Conservation (phyloP, 2,113 vertebrate genomes). For the Percopsis transmontana region DNA sequence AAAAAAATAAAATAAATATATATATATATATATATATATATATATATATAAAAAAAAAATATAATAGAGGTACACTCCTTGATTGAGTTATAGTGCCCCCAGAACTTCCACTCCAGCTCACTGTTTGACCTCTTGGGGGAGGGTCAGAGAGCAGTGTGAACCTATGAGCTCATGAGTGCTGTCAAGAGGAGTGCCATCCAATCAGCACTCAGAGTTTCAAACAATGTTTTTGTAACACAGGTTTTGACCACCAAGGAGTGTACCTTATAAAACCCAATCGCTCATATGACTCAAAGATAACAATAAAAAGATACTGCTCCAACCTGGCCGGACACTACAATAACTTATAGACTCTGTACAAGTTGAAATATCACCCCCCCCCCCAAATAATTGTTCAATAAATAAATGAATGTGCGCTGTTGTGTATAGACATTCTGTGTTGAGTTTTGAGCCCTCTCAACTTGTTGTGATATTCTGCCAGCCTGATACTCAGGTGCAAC, state of each 20-base stretch:
- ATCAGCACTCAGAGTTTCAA: not conserved
- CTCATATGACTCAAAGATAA: not conserved
- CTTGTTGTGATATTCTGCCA: not conserved
- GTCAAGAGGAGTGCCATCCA: too few relatives aligned
- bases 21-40: too few relatives aligned
- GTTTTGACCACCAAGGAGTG: not conserved
- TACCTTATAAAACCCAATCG: slow-evolving; percentile 13
- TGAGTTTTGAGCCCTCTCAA: slow-evolving; percentile 54
- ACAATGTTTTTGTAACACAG: not conserved
- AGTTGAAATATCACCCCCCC: slow-evolving; percentile 61
- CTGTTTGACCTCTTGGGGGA: too few relatives aligned
- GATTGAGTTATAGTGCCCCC: too few relatives aligned
- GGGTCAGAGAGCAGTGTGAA: too few relatives aligned
- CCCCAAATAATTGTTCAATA: slow-evolving; percentile 72
- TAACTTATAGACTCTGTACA: slow-evolving; percentile 71
- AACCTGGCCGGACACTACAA: slow-evolving; percentile 43
- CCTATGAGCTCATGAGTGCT: too few relatives aligned
- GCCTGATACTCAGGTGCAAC: slow-evolving; percentile 1
- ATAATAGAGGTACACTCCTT: too few relatives aligned
- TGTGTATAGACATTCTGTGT: slow-evolving; percentile 60
- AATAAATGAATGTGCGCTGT: slow-evolving; percentile 74
- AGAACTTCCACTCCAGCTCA: too few relatives aligned
- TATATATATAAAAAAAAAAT: too few relatives aligned
- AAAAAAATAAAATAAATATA: too few relatives aligned
- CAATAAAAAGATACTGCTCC: slow-evolving; percentile 62